phyloP scores from a whole-genome alignment of 2,113 vertebrate species.

The Lophura nycthemera region DNA sequence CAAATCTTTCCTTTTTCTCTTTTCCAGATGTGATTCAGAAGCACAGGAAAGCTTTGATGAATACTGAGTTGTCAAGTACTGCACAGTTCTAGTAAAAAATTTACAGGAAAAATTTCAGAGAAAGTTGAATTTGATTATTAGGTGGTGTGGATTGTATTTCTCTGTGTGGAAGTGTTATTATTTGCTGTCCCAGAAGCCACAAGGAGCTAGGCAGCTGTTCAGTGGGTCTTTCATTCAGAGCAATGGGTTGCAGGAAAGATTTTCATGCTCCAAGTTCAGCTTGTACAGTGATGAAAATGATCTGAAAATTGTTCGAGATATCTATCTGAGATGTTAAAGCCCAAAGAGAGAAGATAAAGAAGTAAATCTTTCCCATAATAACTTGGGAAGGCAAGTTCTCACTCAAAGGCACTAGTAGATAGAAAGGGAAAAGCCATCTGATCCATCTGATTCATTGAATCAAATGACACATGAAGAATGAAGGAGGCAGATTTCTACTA shows the following conservation, averaged over 20 bases:
- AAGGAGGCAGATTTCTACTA: not conserved
- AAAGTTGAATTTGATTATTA: slow-evolving; percentile 21
- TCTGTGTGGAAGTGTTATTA: not conserved
- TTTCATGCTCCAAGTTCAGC: not conserved
- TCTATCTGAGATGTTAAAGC: slow-evolving; percentile 14
- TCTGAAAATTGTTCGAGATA: not conserved
- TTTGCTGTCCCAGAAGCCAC: not conserved
- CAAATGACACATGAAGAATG: not conserved
- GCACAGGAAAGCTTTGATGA: not conserved
- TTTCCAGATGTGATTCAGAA: not conserved
- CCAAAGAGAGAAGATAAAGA: not conserved
- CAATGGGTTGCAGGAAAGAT: not conserved
- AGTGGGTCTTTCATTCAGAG: not conserved
- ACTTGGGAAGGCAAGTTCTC: not conserved
- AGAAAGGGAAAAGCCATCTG: not conserved
- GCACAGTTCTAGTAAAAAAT: not conserved
- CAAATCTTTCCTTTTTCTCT: not conserved
- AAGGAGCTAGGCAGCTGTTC: not conserved
- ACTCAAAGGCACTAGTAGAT: not conserved
- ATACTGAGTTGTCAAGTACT: not conserved
- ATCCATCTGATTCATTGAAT: not conserved
- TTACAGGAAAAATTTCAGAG: slow-evolving; percentile 8
- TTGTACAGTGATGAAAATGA: not conserved
- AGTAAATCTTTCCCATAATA: not conserved
- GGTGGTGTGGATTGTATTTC: not conserved